A percentile compares a stretch with the other conserved stretches of the same genome.
Conservation (phyloP, 2,113 vertebrate species). For the Mustelus asterias region DNA sequence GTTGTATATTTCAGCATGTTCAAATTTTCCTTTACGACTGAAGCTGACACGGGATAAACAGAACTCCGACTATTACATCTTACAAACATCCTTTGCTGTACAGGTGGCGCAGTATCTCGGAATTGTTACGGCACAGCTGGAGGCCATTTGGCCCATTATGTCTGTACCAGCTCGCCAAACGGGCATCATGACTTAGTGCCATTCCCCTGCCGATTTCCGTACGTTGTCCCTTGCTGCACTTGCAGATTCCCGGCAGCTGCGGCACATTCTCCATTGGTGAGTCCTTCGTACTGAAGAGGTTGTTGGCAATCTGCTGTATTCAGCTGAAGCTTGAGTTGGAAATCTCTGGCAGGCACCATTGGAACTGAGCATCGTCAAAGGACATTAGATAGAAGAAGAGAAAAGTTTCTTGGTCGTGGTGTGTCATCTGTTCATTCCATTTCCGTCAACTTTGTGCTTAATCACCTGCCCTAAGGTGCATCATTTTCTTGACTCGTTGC, state of each 20-base stretch:
- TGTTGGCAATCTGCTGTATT: not conserved
- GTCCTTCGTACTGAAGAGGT: not conserved
- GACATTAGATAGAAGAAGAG: not conserved
- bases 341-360: not conserved
- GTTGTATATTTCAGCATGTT: not conserved
- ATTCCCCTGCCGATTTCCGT: no score
- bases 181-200: no score
- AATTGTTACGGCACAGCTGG: no score
- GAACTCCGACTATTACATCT: no score
- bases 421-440: not conserved
- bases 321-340: not conserved
- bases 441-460: not conserved
- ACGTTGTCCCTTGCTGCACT: not conserved
- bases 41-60: no score
- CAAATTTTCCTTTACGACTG: not conserved
- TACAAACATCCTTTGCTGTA: not conserved
- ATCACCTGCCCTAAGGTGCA: not conserved
- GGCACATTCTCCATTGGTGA: not conserved
- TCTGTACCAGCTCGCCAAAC: no score
- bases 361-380: not conserved
- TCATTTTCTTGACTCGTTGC: not conserved
- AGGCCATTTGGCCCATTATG: no score
- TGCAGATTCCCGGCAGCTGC: not conserved
- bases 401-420: not conserved
- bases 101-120: not conserved